phyloP scores from a whole-genome alignment of 2,113 vertebrate genomes.

The Alligator sinensis region DNA sequence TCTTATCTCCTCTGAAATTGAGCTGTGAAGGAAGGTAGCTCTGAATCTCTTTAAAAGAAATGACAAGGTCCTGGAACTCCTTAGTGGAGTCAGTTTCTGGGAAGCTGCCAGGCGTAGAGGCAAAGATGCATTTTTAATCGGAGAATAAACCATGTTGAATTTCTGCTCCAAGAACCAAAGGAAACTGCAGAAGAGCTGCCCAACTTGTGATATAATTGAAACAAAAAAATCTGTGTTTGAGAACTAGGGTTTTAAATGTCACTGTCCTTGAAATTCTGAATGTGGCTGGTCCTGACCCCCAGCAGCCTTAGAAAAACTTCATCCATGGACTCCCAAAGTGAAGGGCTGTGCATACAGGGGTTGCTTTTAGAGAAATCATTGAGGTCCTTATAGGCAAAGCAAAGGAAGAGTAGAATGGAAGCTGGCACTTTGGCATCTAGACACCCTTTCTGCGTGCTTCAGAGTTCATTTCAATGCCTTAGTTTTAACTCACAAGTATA shows the following conservation, averaged over 20 bases:
- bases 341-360: background rate
- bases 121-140: background rate
- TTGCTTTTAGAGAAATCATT: background rate
- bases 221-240: background rate
- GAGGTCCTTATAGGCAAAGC: background rate
- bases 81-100: too few relatives aligned
- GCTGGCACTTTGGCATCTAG: background rate
- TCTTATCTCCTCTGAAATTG: too few relatives aligned
- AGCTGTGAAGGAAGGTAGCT: too few relatives aligned
- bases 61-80: too few relatives aligned
- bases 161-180: background rate
- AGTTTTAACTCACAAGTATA: fast-evolving
- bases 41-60: too few relatives aligned
- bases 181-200: background rate
- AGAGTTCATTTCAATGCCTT: background rate
- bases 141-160: background rate
- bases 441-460: background rate
- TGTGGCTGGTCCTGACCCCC: background rate
- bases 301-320: background rate
- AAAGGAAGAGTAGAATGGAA: background rate
- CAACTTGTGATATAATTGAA: background rate
- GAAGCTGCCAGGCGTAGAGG: too few relatives aligned
- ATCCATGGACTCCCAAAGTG: background rate
- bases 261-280: background rate
- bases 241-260: background rate